These are phyloP conservation scores for Nematopogon swammerdamellus DNA, from an alignment of 2,888 invertebrate species.

Conservation along the genomic window DNA sequence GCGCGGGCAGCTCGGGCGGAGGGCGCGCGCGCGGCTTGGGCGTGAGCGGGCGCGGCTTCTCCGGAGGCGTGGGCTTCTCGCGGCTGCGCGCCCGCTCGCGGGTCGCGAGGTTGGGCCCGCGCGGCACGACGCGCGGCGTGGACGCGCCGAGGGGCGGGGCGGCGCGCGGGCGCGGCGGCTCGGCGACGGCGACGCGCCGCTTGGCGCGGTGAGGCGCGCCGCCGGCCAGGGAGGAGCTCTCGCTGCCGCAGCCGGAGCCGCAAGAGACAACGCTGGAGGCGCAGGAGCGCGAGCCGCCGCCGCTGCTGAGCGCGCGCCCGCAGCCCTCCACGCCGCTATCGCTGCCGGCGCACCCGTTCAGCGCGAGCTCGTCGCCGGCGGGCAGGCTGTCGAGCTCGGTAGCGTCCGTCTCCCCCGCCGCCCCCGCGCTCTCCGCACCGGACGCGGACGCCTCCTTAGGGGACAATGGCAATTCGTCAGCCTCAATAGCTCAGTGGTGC, in stretches of 20 bases:
- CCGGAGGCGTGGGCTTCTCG: constrained; percentile 53
- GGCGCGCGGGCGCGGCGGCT: constrained; percentile 37
- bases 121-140: constrained; percentile 47
- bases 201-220: constrained; percentile 43
- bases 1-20: constrained; percentile 51
- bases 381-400: constrained; percentile 39
- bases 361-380: constrained; percentile 35
- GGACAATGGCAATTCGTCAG: too few species aligned
- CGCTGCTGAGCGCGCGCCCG: constrained; percentile 65
- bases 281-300: constrained; percentile 66
- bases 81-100: constrained; percentile 59
- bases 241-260: constrained; percentile 76
- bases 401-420: too few species aligned
- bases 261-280: constrained; percentile 77
- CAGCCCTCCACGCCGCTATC: constrained; percentile 79
- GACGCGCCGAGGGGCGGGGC: constrained; percentile 53
- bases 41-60: constrained; percentile 42
- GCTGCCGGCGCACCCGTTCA: constrained; percentile 62
- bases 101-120: constrained; percentile 48
- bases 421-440: too few species aligned
- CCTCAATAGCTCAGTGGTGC: too few species aligned
- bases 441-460: too few species aligned
- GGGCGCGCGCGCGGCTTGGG: constrained; percentile 47
- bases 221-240: constrained; percentile 68
- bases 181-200: constrained; percentile 48